Evolutionary conservation across 2,888 invertebrate species (phyloP).

Genomic region (Noctua comes): DNA sequence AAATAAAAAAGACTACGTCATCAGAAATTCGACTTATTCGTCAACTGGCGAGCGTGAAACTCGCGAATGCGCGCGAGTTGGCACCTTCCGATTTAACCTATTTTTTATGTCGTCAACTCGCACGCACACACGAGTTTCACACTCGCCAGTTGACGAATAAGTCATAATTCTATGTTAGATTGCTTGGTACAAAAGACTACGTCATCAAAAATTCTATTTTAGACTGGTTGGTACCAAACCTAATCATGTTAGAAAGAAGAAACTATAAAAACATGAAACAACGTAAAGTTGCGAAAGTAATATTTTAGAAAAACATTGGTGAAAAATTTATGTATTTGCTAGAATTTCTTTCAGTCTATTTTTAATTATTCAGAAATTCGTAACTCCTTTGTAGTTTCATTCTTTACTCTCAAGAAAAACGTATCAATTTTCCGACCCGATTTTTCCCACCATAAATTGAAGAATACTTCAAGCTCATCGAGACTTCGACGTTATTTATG

Average conservation of each 20-base stretch:
- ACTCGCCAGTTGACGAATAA: no score
- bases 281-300: constrained; percentile 18
- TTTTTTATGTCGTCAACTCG: no score
- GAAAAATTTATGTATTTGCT: constrained; percentile 10
- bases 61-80: no score
- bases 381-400: constrained; percentile 1
- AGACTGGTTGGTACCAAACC: background rate
- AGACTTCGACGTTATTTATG: constrained; percentile 39
- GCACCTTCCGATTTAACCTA: no score
- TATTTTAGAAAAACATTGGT: constrained; percentile 5
- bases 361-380: constrained; percentile 14
- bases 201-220: no score
- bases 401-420: constrained; percentile 17
- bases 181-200: no score
- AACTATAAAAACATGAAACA: constrained; percentile 5
- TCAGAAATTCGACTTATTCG: no score
- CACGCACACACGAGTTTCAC: no score
- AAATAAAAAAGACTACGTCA: no score
- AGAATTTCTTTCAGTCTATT: background rate
- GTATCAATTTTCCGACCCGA: constrained; percentile 2
- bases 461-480: constrained; percentile 43
- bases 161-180: no score
- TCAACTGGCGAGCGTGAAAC: no score
- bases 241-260: background rate
- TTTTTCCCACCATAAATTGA: constrained; percentile 41